Evolutionary conservation across 2,888 invertebrate genomes (phyloP), one percentile per base, ranked within the genome.

Genomic region (Autographa pulchrina): DNA sequence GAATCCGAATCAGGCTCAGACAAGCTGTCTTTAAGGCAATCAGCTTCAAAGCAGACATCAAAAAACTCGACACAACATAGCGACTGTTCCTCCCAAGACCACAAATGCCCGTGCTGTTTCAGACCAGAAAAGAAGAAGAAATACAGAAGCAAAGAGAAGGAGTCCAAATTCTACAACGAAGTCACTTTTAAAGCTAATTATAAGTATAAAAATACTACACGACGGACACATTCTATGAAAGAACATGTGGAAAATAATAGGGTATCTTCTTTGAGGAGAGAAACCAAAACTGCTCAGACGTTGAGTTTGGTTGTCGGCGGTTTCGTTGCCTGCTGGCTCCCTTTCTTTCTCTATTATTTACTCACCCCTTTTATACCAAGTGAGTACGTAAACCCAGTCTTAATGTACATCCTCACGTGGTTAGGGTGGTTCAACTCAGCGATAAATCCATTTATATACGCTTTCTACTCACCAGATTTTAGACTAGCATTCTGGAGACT

Each of bases 391-490:
- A 96, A 96, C 73, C 95, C 96, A 0, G 96, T 97, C 6, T 90
- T 98, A 65, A 97, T 98, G 97, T 97, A 97, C 62, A 97, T 97
- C 67, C 93, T 98, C 66, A 98, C 98, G 0, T 98, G 98, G 98
- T 94, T 98, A 56, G 98, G 98, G 0, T 98, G 98, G 98, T 97
- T 98, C 85, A 98, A 98, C 90, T 98, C 98, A 0, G 98, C 98
- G 6, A 98, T 98, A 78, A 98, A 98, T 93, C 98, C 98, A 0
- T 98, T 98, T 89, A 98, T 98, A 85, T 98, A 98, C 88, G 98
- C 98, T 25, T 98, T 98, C 88, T 98, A 98, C 92, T 98, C 98
- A 75, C 97, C 97, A 0, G 98, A 98, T 90, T 98, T 98, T 89
- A 96, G 98, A 86, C 96, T 98, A 81, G 98, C 98, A 0, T 98